A percentile compares a stretch with the other conserved stretches of the same genome.
These are phyloP conservation scores for Dendronephthya gigantea DNA, from an alignment of 64 coral and sea anemone species.

Conservation along the genomic window DNA sequence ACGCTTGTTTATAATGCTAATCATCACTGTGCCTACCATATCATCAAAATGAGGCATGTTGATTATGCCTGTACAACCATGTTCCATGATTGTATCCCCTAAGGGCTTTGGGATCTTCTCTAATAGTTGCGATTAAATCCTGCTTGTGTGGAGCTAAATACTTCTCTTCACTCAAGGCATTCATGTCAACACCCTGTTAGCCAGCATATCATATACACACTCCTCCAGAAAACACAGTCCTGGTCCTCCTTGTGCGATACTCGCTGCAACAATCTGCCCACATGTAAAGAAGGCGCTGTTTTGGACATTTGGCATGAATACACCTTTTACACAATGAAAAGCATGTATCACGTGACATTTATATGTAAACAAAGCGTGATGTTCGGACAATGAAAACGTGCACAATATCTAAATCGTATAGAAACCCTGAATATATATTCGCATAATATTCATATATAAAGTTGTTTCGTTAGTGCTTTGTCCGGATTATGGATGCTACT, in stretches of 20 bases:
- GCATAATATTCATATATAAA: too few species aligned
- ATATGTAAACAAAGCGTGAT: too few species aligned
- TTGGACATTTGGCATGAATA: conserved; percentile 25
- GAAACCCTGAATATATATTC: too few species aligned
- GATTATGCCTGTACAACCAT: conserved; percentile 33
- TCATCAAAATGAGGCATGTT: conserved; percentile 13
- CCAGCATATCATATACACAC: conserved; percentile 25
- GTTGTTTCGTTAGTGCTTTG: too few species aligned
- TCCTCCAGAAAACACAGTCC: conserved; percentile 18
- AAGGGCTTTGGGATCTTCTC: not conserved
- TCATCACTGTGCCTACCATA: conserved; percentile 26
- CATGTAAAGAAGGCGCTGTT: conserved; percentile 13
- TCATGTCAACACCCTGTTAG: conserved; percentile 16
- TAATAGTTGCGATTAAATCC: not conserved
- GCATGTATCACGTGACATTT: too few species aligned
- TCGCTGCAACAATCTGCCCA: conserved; percentile 29
- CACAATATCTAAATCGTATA: too few species aligned
- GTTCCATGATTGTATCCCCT: conserved; percentile 19
- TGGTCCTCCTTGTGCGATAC: conserved; percentile 29
- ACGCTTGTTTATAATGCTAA: conserved; percentile 32
- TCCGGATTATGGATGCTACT: too few species aligned
- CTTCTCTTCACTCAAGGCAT: not conserved
- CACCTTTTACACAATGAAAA: too few species aligned
- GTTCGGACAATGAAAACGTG: too few species aligned
- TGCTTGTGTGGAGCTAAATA: conserved; percentile 25